These are phyloP conservation scores for Pollimyrus isidori DNA, from an alignment of 2,113 vertebrate species.

Conservation along the genomic window DNA sequence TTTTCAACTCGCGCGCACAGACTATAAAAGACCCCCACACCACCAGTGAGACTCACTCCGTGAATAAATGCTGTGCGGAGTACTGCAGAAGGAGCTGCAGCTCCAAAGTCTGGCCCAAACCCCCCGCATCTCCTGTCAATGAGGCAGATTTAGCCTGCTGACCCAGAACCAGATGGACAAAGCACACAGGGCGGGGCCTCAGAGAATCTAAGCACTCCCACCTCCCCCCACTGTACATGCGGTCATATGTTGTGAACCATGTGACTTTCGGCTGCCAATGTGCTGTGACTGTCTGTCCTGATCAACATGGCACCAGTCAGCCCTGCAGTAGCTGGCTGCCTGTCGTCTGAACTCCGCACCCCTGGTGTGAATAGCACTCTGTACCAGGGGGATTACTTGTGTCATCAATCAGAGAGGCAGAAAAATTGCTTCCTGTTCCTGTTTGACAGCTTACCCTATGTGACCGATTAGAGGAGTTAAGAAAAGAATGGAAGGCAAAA, in stretches of 20 bases:
- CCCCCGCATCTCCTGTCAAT: background rate
- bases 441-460: background rate
- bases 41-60: background rate
- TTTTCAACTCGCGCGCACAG: background rate
- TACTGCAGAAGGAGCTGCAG: background rate
- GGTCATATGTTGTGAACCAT: background rate
- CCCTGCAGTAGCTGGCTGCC: background rate
- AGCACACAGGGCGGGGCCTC: background rate
- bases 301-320: background rate
- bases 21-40: background rate
- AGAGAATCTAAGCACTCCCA: background rate
- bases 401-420: background rate
- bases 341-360: background rate
- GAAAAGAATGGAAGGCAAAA: background rate
- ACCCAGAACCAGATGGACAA: background rate
- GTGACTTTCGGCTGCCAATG: background rate
- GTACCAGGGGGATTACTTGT: background rate
- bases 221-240: background rate
- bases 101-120: background rate
- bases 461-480: background rate
- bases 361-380: background rate
- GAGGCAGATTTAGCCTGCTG: conserved; percentile 1
- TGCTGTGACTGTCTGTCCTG: background rate
- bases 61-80: background rate
- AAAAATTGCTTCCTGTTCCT: background rate